Percentiles rank a stretch among this genome's conserved stretches.
These are phyloP conservation scores for Amphilophus citrinellus DNA, from an alignment of 2,113 vertebrate genomes.

Conservation along the genomic window DNA sequence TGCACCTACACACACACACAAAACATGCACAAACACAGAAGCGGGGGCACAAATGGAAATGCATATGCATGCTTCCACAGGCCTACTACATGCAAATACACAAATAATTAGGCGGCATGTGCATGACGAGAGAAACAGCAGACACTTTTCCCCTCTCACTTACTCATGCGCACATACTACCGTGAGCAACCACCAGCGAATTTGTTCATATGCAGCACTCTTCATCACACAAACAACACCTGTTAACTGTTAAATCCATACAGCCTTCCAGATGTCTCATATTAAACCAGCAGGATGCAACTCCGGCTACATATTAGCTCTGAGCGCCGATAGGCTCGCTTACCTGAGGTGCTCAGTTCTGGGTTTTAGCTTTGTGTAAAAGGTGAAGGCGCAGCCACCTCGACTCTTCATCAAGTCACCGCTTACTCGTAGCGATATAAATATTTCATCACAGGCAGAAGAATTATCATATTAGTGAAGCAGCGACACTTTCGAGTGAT, in stretches of 20 bases:
- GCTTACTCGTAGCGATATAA: neutral
- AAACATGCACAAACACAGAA: neutral
- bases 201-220: constrained; percentile 54
- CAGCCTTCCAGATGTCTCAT: constrained; percentile 63
- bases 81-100: neutral
- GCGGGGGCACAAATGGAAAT: neutral
- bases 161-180: neutral
- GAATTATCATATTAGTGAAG: constrained; percentile 12
- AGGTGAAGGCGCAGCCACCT: neutral
- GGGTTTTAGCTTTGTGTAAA: constrained; percentile 9
- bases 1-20: neutral
- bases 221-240: constrained; percentile 63
- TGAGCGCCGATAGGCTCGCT: constrained; percentile 31
- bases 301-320: constrained; percentile 11
- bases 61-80: neutral
- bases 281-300: constrained; percentile 41
- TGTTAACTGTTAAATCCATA: constrained; percentile 59
- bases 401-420: neutral
- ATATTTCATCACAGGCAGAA: constrained; percentile 1
- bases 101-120: neutral
- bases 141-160: neutral
- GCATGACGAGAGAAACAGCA: constrained; percentile 13
- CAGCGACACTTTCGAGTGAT: constrained; percentile 35
- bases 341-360: constrained; percentile 8
- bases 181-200: constrained; percentile 13